These are phyloP conservation scores for Sebastes matsubarae DNA, from an alignment of 2,797 vertebrate genomes.

Conservation along the genomic window DNA sequence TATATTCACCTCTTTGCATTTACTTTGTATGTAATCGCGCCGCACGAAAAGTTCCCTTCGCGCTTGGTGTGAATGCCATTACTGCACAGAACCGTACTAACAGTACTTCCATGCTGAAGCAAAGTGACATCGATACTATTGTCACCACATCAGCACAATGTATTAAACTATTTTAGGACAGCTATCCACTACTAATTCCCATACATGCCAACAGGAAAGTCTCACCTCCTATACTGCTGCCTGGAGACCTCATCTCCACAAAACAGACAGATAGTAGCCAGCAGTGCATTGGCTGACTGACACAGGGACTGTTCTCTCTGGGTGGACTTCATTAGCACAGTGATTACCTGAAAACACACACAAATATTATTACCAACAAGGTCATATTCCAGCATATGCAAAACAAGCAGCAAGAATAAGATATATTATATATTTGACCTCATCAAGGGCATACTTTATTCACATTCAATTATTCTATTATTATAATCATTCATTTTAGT, in stretches of 20 bases:
- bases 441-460: background rate
- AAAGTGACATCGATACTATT: background rate
- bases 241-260: slow-evolving; percentile 95
- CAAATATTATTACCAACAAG: background rate
- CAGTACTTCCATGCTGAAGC: background rate
- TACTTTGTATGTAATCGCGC: too few relatives aligned
- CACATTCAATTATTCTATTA: background rate
- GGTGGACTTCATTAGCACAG: slow-evolving; percentile 85
- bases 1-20: too few relatives aligned
- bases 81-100: background rate
- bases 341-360: slow-evolving; percentile 83
- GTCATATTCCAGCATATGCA: background rate
- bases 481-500: background rate
- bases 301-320: slow-evolving; percentile 75
- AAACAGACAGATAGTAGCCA: slow-evolving; percentile 90
- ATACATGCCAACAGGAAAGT: background rate
- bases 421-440: too few relatives aligned
- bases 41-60: rapidly evolving
- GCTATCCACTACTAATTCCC: background rate
- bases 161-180: background rate
- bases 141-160: background rate
- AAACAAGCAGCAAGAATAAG: background rate
- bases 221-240: slow-evolving; percentile 92
- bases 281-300: slow-evolving; percentile 67
- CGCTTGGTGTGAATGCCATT: too few relatives aligned